A percentile compares a stretch with the other conserved stretches of the same genome.
phyloP scores from a whole-genome alignment of 2,888 invertebrate species.

The Chirona hameri region DNA sequence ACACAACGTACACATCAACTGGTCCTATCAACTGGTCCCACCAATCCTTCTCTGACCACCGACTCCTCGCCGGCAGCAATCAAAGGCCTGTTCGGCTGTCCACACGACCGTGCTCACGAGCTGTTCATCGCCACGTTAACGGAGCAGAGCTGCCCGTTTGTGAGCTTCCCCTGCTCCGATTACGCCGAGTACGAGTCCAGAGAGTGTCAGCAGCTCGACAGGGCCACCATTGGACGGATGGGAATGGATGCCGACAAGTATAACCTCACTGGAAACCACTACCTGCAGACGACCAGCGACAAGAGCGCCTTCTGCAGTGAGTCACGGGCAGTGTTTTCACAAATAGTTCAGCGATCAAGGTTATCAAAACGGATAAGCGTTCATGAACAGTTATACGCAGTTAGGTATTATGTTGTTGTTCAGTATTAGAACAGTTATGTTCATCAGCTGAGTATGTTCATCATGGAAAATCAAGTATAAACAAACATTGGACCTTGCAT shows the following conservation, averaged over 20 bases:
- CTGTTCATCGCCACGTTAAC: neutral
- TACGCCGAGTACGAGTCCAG: neutral
- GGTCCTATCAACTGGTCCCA: no score
- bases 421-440: no score
- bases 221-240: neutral
- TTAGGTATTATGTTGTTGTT: no score
- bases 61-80: neutral
- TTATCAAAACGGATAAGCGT: neutral
- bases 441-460: no score
- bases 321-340: neutral
- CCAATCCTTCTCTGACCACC: no score
- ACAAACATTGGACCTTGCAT: no score
- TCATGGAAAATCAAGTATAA: no score
- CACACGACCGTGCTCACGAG: constrained; percentile 2
- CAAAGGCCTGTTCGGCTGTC: neutral
- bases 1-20: no score
- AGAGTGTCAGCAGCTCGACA: neutral
- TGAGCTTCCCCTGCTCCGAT: neutral
- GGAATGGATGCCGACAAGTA: neutral
- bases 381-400: neutral
- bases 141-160: neutral
- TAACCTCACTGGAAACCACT: neutral
- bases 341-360: neutral
- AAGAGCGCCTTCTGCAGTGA: neutral
- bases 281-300: constrained; percentile 7